Conservation (phyloP, 2,797 vertebrate species). For the Podarcis lilfordi region DNA sequence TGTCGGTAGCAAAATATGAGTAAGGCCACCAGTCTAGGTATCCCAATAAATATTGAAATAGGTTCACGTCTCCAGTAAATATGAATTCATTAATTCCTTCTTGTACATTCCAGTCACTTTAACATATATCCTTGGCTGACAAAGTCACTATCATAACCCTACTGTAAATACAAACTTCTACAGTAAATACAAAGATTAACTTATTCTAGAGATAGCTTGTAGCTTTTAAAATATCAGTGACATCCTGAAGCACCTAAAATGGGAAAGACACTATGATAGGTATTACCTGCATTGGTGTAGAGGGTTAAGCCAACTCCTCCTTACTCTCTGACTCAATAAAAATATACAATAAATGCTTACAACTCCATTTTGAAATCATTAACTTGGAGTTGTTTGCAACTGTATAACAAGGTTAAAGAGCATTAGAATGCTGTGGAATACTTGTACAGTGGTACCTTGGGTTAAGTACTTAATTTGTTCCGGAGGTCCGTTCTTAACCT, state of each 20-base stretch:
- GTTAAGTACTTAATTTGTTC: too few relatives aligned
- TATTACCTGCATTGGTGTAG: too few relatives aligned
- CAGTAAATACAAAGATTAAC: constrained; percentile 78
- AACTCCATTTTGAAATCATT: not conserved
- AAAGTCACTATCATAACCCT: constrained; percentile 76
- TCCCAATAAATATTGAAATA: constrained; percentile 36
- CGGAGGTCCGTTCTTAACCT: too few relatives aligned
- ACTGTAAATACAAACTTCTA: constrained; percentile 79
- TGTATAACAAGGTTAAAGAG: too few relatives aligned
- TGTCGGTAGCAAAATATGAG: constrained; percentile 52
- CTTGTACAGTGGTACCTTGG: too few relatives aligned
- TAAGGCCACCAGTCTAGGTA: constrained; percentile 23
- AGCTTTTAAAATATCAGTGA: constrained; percentile 73
- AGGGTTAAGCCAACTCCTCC: too few relatives aligned
- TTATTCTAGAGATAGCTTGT: constrained; percentile 74
- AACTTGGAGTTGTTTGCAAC: not conserved
- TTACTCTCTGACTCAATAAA: not conserved
- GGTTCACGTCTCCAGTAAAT: constrained; percentile 64
- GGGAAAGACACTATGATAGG: too few relatives aligned
- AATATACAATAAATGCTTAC: not conserved
- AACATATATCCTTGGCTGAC: constrained; percentile 73
- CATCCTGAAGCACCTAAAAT: constrained; percentile 65
- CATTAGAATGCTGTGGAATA: too few relatives aligned
- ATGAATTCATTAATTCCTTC: constrained; percentile 75
- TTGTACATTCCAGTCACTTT: constrained; percentile 72